These are phyloP conservation scores for Gorsachius magnificus DNA, from an alignment of 2,797 vertebrate genomes.

Conservation along the genomic window DNA sequence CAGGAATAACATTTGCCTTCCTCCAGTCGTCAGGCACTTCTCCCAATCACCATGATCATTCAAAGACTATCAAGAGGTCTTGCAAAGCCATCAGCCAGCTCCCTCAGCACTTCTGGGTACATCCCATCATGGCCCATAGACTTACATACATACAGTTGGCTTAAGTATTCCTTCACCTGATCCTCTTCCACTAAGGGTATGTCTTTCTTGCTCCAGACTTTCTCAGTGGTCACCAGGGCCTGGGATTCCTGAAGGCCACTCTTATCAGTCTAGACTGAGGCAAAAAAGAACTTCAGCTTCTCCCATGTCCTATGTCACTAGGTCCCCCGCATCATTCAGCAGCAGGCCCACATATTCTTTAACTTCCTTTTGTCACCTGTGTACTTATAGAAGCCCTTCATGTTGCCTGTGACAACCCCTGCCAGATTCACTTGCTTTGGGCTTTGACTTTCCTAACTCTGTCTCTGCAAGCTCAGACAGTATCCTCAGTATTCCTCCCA, in stretches of 20 bases:
- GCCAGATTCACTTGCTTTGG: neutral
- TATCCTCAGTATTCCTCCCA: neutral
- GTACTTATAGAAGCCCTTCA: neutral
- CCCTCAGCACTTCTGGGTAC: neutral
- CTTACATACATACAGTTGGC: neutral
- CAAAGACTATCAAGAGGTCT: neutral
- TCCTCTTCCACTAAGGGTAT: no score
- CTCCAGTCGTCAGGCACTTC: neutral
- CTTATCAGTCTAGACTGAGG: neutral
- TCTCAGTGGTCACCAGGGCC: neutral
- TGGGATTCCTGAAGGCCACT: neutral
- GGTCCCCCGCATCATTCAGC: neutral
- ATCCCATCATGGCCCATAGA: neutral
- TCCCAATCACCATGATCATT: neutral
- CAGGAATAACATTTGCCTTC: neutral
- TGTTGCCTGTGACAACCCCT: neutral
- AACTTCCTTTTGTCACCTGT: neutral
- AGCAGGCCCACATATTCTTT: neutral
- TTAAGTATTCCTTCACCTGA: neutral
- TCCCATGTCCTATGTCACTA: neutral
- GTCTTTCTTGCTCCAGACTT: neutral
- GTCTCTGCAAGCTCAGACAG: neutral
- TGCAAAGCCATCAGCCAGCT: neutral
- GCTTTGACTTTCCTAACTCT: neutral
- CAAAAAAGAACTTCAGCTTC: neutral